Evolutionary conservation across 2,888 invertebrate species (phyloP).

Genomic region (Aspidiotus destructor): DNA sequence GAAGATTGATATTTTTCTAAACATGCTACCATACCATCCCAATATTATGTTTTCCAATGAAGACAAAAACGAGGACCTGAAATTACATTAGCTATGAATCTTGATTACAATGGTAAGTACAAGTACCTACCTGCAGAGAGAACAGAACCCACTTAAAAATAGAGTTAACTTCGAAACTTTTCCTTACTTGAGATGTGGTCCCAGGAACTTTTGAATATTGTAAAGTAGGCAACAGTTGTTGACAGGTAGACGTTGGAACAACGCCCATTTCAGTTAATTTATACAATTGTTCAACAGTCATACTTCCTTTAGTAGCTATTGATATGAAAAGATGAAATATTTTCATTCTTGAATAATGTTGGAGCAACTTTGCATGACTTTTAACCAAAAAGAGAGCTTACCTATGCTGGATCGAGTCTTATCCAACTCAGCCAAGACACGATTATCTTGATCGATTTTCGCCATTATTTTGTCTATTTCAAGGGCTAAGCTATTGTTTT

Average conservation of each 20-base stretch:
- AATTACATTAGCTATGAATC: no score
- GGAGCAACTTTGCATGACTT: no score
- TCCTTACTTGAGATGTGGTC: conserved; percentile 21
- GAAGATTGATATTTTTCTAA: no score
- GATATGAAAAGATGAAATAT: not conserved
- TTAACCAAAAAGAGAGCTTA: conserved; percentile 35
- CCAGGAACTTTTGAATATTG: not conserved
- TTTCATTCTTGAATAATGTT: no score
- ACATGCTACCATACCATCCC: no score
- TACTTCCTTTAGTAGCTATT: conserved; percentile 26
- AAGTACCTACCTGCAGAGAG: no score
- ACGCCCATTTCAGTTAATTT: conserved; percentile 25
- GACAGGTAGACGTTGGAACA: conserved; percentile 18
- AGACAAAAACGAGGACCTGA: no score
- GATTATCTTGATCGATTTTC: conserved; percentile 81
- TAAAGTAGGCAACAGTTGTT: conserved; percentile 12
- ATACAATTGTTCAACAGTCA: conserved; percentile 22
- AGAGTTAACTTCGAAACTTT: not conserved
- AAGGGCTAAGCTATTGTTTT: conserved; percentile 41
- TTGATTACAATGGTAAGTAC: no score
- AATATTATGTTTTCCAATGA: no score
- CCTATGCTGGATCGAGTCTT: conserved; percentile 61
- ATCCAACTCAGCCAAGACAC: conserved; percentile 81
- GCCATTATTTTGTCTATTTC: conserved; percentile 92
- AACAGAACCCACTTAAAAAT: no score